phyloP scores from a whole-genome alignment of 2,797 vertebrate genomes.

The Protonibea diacanthus region DNA sequence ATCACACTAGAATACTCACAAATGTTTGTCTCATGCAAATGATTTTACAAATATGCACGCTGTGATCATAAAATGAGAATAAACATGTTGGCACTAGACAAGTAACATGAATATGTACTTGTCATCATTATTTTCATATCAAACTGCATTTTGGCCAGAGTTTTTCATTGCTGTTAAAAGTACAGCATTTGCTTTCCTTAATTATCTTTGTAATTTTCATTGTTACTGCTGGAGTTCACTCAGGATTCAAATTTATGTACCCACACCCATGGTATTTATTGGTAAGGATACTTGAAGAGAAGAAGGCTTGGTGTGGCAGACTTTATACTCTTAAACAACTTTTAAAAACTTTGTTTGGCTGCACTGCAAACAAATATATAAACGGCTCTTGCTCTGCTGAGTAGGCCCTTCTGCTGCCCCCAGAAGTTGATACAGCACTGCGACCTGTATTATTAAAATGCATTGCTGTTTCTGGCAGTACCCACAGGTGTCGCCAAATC shows the following conservation, averaged over 20 bases:
- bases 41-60: not conserved
- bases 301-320: not conserved
- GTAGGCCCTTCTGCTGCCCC: not conserved
- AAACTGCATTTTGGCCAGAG: accelerated
- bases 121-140: not conserved
- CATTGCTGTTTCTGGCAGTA: not conserved
- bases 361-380: not conserved
- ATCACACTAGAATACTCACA: conserved; percentile 28
- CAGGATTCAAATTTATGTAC: not conserved
- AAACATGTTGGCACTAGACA: not conserved
- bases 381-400: not conserved
- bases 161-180: not conserved
- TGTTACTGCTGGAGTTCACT: not conserved
- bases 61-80: not conserved
- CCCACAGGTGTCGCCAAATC: conserved; percentile 26
- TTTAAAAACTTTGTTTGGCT: conserved; percentile 5
- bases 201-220: not conserved
- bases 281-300: not conserved
- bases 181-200: not conserved
- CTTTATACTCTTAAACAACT: not conserved
- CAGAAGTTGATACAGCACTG: not conserved
- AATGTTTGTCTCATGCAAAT: conserved; percentile 12
- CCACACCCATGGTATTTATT: not conserved
- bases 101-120: not conserved
- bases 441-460: conserved; percentile 9